Base-by-base conservation (phyloP, 2,888 invertebrate species). In the Melikaiella ostensackeni region DNA sequence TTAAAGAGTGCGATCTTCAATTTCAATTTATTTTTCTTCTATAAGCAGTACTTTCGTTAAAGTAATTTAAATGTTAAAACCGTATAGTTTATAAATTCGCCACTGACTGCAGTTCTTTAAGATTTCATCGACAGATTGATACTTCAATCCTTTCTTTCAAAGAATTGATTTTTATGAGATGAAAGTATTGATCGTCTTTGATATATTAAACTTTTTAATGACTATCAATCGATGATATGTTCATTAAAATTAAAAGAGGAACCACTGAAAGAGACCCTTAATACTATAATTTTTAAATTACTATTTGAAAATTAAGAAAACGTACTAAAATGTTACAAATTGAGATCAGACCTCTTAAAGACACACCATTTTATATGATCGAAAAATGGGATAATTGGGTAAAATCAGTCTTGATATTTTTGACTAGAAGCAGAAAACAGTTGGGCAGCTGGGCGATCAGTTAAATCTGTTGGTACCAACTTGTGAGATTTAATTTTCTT, bases 221-320 rank as follows among this genome's bases (percentile, higher is more conserved):
- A 33, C 50, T 50, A 50, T 70, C 50, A 70, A 50, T 70, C 16
- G 66, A 64, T 70, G 66, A 70, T 70, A 70, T 50, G 70, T 70
- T 70, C 1, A 24, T 70, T 30, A 46, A 50, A 50, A 27, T 66
- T 46, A 27, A 24, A 66, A 42, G 19, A 27, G 16, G 27, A 66
- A 42, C 38, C 42, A n/a, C 21, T 7, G 38, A 16, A 27, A 33
- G 61, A 2, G 30, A 64, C 19, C 24, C 64, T 42, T 27, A 66
- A 46, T 46, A 27, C 7, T 21, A 24, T 24, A 42, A 0, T 42
- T 64, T 61, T 30, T 2, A 30, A 19, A 27, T 61, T 61, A 27
- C 24, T 7, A 50, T 50, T n/a, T 50, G 8, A 19, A 50, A 50
- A 50, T 50, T n/a, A n/a, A n/a, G 8, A 8, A 50, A 50, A 8